phyloP scores from a whole-genome alignment of 2,113 vertebrate genomes.

The Brachypteracias leptosomus region DNA sequence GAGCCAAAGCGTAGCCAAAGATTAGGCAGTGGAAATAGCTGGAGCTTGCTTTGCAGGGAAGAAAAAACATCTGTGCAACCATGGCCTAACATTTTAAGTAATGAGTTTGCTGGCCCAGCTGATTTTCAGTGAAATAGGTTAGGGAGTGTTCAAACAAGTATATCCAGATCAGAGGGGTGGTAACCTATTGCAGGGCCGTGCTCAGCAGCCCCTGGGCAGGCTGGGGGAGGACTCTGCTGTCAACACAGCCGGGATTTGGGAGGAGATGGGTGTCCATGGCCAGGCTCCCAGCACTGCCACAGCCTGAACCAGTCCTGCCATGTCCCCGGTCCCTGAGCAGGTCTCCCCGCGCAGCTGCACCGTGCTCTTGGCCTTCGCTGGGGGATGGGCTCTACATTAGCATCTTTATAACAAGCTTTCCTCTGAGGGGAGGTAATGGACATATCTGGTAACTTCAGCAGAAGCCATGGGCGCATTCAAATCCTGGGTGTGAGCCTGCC shows the following conservation, averaged over 20 bases:
- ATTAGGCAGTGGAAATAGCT: neutral
- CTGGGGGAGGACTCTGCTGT: neutral
- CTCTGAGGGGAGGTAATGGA: neutral
- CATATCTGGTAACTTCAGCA: neutral
- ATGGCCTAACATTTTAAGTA: neutral
- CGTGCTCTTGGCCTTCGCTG: neutral
- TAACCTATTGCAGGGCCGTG: neutral
- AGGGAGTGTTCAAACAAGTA: slow-evolving; percentile 46
- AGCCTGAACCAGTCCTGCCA: neutral
- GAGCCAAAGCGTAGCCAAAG: neutral
- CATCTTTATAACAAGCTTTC: neutral
- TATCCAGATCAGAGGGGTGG: slow-evolving; percentile 49
- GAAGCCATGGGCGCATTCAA: neutral
- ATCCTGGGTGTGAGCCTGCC: neutral
- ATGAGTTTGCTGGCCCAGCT: neutral
- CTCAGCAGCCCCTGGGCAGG: slow-evolving; percentile 32
- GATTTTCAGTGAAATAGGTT: slow-evolving; percentile 27
- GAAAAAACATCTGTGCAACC: neutral
- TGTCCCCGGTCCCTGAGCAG: neutral
- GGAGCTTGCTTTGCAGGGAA: neutral
- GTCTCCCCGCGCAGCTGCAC: neutral
- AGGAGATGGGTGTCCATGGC: neutral
- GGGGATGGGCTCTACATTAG: neutral
- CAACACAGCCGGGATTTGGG: neutral
- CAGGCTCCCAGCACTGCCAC: neutral